A percentile compares a stretch with the other conserved stretches of the same genome.
Conservation (phyloP, 2,797 vertebrate species). For the Cheirogaleus major region DNA sequence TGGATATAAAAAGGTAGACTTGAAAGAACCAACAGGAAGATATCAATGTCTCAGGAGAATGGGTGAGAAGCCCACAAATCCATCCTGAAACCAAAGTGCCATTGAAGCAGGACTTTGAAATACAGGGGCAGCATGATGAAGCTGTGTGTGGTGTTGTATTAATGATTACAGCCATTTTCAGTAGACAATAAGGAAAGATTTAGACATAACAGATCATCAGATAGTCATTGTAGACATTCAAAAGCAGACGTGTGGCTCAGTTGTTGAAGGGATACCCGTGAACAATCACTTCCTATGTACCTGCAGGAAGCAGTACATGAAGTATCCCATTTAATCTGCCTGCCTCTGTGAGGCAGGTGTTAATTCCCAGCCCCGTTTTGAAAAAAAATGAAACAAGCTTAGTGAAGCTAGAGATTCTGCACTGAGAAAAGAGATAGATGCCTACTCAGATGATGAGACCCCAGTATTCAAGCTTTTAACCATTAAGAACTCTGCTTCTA, state of each 20-base stretch:
- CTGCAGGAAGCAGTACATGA: fast-evolving
- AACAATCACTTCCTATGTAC: background rate
- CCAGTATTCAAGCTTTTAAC: background rate
- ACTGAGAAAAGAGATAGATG: background rate
- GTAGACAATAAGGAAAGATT: background rate
- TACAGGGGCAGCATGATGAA: background rate
- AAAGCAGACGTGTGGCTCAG: background rate
- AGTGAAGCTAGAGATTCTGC: background rate
- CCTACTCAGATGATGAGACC: background rate
- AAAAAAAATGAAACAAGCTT: background rate
- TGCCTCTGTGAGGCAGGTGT: background rate
- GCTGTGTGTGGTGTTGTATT: background rate
- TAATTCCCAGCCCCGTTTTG: background rate
- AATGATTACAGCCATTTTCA: background rate
- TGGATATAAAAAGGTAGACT: background rate
- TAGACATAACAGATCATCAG: background rate
- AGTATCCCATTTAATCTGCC: background rate
- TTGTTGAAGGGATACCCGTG: background rate
- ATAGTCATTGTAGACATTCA: background rate
- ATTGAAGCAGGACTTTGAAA: background rate
- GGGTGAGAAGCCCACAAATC: background rate
- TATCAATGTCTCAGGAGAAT: background rate
- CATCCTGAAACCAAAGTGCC: background rate
- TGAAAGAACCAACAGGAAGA: background rate
- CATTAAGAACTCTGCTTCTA: too few species aligned